Base-by-base conservation (phyloP, 2,888 invertebrate species). In the Apotomis capreana region DNA sequence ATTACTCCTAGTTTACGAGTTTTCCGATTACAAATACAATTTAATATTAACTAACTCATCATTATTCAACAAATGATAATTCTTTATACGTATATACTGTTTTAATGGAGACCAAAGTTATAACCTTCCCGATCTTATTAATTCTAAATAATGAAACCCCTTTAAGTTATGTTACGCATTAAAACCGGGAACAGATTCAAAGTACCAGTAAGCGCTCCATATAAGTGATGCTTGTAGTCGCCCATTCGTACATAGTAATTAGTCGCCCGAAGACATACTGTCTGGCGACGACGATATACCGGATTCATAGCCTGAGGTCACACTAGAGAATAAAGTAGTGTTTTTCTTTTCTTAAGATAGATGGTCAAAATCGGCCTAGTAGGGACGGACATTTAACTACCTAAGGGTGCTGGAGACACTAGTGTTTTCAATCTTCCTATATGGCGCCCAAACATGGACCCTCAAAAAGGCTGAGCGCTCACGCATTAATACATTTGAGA, bases 201-300 rank as follows among this genome's bases (percentile, higher is more conserved):
- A 52, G 62, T 37, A 49, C 70, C 49, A 61, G 5, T 69, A 49
- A 54, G 58, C 52, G 26, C 10, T 64, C 49, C 55, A 13, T 62
- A 26, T 67, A 70, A 70, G 65, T 70, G 60, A 70, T 70, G 60
- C 37, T 26, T 55, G 15, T 67, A 26, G 58, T 67, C 60, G 60
- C 55, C 55, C 49, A 57, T 55, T 49, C 54, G 55, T 61, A 51
- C 65, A 40, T 61, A 51, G 61, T 61, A 55, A 70, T 70, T 67
- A 70, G 70, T 67, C 60, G 70, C 44, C 46, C 15, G 67, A 70
- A 70, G 70, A 70, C 70, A 70, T 51, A 70, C 70, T 70, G 70
- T 70, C 70, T 70, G 55, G 57, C 37, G 55, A 36, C 49, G 37
- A 44, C 49, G 61, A 70, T 67, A 70, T 60, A 70, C 69, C 10